Percentiles rank a stretch among this genome's conserved stretches.
These are phyloP conservation scores for Limenitis camilla DNA, from an alignment of 2,888 invertebrate genomes.

Conservation along the genomic window DNA sequence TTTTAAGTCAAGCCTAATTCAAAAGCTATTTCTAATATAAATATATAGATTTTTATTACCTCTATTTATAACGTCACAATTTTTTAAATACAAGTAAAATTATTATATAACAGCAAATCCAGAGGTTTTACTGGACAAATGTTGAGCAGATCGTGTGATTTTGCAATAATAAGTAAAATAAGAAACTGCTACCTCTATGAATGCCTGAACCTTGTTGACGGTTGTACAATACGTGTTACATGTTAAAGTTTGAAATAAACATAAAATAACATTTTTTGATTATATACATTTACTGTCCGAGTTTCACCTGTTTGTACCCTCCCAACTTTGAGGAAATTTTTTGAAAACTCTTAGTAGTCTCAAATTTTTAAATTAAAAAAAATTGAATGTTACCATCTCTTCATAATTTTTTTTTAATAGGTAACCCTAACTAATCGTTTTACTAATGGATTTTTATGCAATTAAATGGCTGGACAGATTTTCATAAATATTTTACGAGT, in stretches of 20 bases:
- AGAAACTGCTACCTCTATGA: conserved; percentile 66
- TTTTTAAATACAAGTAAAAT: too few relatives aligned
- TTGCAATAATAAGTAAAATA: conserved; percentile 36
- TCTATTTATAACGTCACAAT: too few relatives aligned
- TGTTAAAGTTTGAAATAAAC: conserved; percentile 30
- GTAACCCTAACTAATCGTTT: too few relatives aligned
- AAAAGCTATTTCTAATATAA: too few relatives aligned
- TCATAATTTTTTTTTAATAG: too few relatives aligned
- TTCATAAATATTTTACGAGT: too few relatives aligned
- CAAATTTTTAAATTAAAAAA: neutral
- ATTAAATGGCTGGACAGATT: too few relatives aligned
- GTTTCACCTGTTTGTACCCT: neutral
- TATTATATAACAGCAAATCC: neutral
- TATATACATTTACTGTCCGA: conserved; percentile 13
- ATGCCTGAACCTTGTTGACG: conserved; percentile 64
- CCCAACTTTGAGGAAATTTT: neutral
- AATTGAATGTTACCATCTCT: too few relatives aligned
- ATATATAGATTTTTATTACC: too few relatives aligned
- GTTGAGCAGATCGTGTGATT: conserved; percentile 14
- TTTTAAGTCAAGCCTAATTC: too few relatives aligned
- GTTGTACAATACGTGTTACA: conserved; percentile 29
- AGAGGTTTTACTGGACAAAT: conserved; percentile 6
- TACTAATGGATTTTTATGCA: too few relatives aligned
- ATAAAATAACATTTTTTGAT: conserved; percentile 18
- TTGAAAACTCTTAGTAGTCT: neutral